A percentile compares a stretch with the other conserved stretches of the same genome.
Conservation (phyloP, 2,797 vertebrate species). For the Iguana delicatissima region DNA sequence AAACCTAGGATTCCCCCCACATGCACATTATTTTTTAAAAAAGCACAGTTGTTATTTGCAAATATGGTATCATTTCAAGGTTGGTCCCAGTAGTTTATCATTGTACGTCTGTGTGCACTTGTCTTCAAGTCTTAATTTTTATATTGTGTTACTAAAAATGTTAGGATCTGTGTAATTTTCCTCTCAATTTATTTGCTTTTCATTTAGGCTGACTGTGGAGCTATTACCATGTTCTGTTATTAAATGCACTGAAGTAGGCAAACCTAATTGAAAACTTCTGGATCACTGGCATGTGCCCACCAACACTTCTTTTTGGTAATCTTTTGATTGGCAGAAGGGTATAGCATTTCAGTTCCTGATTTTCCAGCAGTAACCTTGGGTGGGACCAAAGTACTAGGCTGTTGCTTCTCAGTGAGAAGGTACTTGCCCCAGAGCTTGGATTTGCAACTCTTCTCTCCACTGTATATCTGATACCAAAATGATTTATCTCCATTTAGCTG, state of each 20-base stretch:
- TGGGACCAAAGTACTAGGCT: background rate
- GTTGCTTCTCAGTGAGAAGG: background rate
- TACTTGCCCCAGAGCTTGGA: background rate
- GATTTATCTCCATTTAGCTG: background rate
- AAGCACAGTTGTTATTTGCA: slow-evolving; percentile 11
- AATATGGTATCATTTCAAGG: background rate
- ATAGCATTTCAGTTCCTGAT: background rate
- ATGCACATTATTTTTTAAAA: slow-evolving; percentile 5
- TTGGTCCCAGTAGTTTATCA: background rate
- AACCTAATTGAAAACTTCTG: background rate
- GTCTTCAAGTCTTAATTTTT: background rate
- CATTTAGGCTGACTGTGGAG: background rate
- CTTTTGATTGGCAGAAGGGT: background rate
- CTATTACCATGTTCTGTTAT: background rate
- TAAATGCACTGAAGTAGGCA: background rate
- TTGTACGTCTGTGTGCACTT: background rate
- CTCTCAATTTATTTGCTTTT: slow-evolving; percentile 7
- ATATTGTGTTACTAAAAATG: slow-evolving; percentile 12
- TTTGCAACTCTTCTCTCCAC: background rate
- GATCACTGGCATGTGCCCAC: background rate
- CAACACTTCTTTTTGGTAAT: background rate
- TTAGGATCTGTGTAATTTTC: slow-evolving; percentile 5
- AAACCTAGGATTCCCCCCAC: too few species aligned
- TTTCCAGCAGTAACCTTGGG: background rate
- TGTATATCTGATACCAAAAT: background rate